Conservation (phyloP, 2,113 vertebrate species). For the Vimba vimba region DNA sequence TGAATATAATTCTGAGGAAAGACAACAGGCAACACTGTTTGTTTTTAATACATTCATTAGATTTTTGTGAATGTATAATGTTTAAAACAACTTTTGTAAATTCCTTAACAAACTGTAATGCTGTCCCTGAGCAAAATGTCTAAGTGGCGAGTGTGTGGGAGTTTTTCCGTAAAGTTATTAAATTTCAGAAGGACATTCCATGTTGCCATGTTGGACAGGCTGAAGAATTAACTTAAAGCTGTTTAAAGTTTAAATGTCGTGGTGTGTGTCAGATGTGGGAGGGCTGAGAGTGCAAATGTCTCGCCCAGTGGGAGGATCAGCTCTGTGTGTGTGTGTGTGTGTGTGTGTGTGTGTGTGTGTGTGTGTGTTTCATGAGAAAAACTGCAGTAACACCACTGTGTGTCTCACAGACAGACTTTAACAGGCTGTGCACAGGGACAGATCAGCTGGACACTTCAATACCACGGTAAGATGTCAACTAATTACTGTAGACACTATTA, state of each 20-base stretch:
- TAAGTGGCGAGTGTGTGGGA: background rate
- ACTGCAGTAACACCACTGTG: background rate
- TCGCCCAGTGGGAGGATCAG: conserved; percentile 8
- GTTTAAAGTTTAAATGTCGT: background rate
- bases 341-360: background rate
- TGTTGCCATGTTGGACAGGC: background rate
- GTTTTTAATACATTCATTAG: too few species aligned
- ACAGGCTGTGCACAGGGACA: background rate
- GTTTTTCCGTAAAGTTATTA: background rate
- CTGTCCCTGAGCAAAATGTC: background rate
- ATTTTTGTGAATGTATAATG: background rate
- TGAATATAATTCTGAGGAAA: background rate
- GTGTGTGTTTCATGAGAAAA: background rate
- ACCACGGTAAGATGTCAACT: conserved; percentile 14
- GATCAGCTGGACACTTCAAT: background rate
- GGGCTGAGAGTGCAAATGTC: background rate
- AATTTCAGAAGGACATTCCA: too few species aligned
- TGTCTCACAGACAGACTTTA: conserved; percentile 1
- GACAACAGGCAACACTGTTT: background rate
- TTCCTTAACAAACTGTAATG: background rate
- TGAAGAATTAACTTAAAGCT: background rate
- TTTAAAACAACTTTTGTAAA: background rate
- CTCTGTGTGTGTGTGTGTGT: too few species aligned
- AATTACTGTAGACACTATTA: background rate
- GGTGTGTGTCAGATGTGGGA: conserved; percentile 8